Conservation (phyloP, 2,113 vertebrate genomes). For the Orcinus orca region DNA sequence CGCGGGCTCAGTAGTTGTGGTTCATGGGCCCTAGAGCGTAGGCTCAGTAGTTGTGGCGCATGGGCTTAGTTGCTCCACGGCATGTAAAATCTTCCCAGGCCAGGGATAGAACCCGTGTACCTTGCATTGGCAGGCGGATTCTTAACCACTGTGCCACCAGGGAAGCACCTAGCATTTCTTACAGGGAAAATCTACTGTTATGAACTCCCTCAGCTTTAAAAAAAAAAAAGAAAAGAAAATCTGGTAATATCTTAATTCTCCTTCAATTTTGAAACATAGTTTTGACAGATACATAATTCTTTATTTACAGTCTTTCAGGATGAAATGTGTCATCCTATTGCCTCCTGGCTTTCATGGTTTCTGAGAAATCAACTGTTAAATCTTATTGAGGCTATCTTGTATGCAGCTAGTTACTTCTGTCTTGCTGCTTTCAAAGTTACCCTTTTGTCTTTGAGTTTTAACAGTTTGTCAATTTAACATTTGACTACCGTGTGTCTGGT, state of each 20-base stretch:
- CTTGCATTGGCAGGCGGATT: no score
- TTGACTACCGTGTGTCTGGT: not conserved
- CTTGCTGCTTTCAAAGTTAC: not conserved
- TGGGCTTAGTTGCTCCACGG: no score
- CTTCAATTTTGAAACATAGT: not conserved
- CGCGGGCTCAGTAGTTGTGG: no score
- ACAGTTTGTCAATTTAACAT: not conserved
- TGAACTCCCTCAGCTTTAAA: no score
- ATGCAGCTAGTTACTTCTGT: not conserved
- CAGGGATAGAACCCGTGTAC: no score
- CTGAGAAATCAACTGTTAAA: not conserved
- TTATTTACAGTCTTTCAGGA: not conserved
- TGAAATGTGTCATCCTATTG: not conserved
- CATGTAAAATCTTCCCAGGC: no score
- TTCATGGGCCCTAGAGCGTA: no score
- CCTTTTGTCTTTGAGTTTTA: not conserved
- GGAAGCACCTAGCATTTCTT: no score
- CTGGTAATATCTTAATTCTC: not conserved
- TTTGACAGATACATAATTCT: not conserved
- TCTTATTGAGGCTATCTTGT: not conserved
- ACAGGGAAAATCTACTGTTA: no score
- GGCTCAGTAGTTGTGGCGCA: no score
- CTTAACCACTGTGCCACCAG: no score
- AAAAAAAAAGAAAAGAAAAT: not conserved
- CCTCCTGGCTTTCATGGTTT: not conserved